Base-by-base conservation (phyloP, 2,113 vertebrate species). In the Vireo altiloquus region DNA sequence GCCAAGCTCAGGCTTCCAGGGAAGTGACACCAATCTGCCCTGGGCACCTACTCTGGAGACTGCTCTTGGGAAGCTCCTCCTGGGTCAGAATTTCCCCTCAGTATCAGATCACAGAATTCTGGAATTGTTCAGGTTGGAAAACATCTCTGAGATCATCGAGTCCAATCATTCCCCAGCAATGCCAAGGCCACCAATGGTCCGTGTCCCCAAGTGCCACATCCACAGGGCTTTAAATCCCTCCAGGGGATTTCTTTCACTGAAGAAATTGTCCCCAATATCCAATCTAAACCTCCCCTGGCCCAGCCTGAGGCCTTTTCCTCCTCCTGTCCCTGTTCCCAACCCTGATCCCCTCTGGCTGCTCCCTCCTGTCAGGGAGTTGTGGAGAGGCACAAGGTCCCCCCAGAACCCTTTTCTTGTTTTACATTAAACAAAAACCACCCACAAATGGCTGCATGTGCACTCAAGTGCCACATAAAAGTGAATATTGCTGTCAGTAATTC, bases 221-320 rank as follows among this genome's bases (percentile, higher is more conserved):
- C 28, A 6, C 7, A 3, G 0, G 0, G 4, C 18, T 61, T 30
- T 3, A 11, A 71, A 71, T 15, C 8, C 13, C 42, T 7, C 7
- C 24, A 53, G 27, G 47, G n/a, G n/a, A n/a, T n/a, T n/a, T 7
- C 24, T 37, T 15, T 22, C 40, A 7, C 3, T 2, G 3, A 59
- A n/a, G 35, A 9, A 30, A 9, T 27, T 16, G 4, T 10, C 54
- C 65, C 44, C 6, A 22, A 44, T 2, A 12, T 25, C 23, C 31
- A 6, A 1, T 0, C 20, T 23, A 5, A 23, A 0, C 3, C 37
- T 52, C 2, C 42, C 42, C 15, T 24, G n/a, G 35, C 0, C 0
- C 40, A 72, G 3, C 15, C 1, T 60, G 18, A 31, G 60, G 54
- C 30, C 1, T 0, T 19, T 52, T 1, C 21, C 33, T 54, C 4